phyloP scores from a whole-genome alignment of 2,888 invertebrate genomes.

The Orthosia cruda region DNA sequence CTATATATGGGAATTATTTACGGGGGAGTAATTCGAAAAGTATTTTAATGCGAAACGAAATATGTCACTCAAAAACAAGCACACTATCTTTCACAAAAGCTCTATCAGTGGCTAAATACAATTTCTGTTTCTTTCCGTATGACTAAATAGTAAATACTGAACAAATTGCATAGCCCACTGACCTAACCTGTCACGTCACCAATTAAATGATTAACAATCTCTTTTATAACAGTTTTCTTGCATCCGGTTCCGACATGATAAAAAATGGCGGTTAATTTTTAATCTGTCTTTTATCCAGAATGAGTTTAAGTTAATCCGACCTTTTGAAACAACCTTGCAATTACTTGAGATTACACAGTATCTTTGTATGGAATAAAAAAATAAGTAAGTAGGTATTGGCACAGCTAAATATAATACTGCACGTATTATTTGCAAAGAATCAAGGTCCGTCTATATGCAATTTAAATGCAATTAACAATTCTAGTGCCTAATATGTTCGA shows the following conservation, averaged over 20 bases:
- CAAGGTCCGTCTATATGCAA: slow-evolving; percentile 47
- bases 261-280: slow-evolving; percentile 39
- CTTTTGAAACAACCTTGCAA: slow-evolving; percentile 70
- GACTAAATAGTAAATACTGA: not conserved
- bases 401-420: too few relatives aligned
- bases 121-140: not conserved
- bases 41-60: not conserved
- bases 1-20: not conserved
- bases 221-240: slow-evolving; percentile 36
- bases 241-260: slow-evolving; percentile 64
- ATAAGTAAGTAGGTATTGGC: slow-evolving; percentile 15
- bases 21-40: not conserved
- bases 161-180: slow-evolving; percentile 7
- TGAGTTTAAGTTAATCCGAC: slow-evolving; percentile 65
- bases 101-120: not conserved
- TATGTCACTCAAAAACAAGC: too few relatives aligned
- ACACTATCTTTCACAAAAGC: not conserved
- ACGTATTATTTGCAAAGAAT: slow-evolving; percentile 27
- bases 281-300: slow-evolving; percentile 57
- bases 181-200: slow-evolving; percentile 40
- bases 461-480: slow-evolving; percentile 24
- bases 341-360: slow-evolving; percentile 64
- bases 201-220: slow-evolving; percentile 40
- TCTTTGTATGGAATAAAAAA: slow-evolving; percentile 23
- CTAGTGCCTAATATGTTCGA: not conserved